A percentile compares a stretch with the other conserved stretches of the same genome.
Evolutionary conservation across 2,888 invertebrate species (phyloP).

Genomic region (Auanema freiburgensis): DNA sequence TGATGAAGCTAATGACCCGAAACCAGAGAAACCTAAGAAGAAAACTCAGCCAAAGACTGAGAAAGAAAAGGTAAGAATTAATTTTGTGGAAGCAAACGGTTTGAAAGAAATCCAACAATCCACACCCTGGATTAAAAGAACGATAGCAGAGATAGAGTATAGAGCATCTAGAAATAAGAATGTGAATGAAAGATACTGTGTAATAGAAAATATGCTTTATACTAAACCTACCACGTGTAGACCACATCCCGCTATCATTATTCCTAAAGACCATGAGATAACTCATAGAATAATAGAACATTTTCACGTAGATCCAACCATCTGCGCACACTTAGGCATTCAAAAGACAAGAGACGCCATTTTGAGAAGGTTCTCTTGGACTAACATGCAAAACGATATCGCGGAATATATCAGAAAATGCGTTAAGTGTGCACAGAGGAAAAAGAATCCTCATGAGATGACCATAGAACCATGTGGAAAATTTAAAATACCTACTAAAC

Average conservation of each 20-base stretch:
- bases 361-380: constrained; percentile 19
- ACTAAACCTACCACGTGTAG: not conserved
- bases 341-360: constrained; percentile 12
- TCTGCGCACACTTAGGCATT: constrained; percentile 22
- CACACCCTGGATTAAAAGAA: constrained; percentile 2
- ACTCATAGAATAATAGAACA: constrained; percentile 5
- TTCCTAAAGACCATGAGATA: constrained; percentile 8
- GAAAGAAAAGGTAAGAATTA: not conserved
- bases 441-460: constrained; percentile 15
- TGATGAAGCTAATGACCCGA: constrained; percentile 16
- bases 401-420: constrained; percentile 11
- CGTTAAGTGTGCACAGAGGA: constrained; percentile 12
- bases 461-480: constrained; percentile 17
- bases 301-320: constrained; percentile 16
- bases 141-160: not conserved
- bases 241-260: constrained; percentile 8
- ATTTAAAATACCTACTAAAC: constrained; percentile 5
- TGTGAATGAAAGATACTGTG: constrained; percentile 12
- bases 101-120: constrained; percentile 14
- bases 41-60: not conserved
- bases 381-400: constrained; percentile 12
- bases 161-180: not conserved
- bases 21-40: constrained; percentile 4
- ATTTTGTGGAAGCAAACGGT: not conserved
- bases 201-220: constrained; percentile 15